Evolutionary conservation across 2,888 invertebrate genomes (phyloP).

Genomic region (Andrena dorsata): DNA sequence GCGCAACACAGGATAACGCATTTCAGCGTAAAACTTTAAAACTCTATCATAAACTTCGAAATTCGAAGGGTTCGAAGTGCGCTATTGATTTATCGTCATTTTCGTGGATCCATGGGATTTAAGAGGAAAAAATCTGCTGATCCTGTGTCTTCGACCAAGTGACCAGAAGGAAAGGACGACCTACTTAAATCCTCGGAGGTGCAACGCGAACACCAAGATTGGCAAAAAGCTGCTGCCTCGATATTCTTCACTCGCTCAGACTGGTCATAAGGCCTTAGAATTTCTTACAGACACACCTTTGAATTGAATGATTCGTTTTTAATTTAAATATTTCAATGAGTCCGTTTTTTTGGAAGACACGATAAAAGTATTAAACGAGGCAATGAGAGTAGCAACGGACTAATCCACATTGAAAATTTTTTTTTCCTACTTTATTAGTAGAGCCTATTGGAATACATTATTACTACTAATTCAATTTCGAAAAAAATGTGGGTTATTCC

Average conservation of each 20-base stretch:
- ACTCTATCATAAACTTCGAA: neutral
- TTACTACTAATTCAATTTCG: no score
- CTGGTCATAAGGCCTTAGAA: neutral
- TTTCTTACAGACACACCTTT: neutral
- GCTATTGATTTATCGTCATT: conserved; percentile 30
- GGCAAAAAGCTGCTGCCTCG: conserved; percentile 39
- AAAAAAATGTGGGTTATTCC: no score
- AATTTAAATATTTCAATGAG: conserved; percentile 1
- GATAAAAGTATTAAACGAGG: neutral
- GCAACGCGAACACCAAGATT: conserved; percentile 14
- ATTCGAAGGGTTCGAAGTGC: neutral
- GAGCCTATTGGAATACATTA: no score
- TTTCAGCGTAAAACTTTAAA: neutral
- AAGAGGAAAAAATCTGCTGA: conserved; percentile 39
- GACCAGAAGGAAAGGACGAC: conserved; percentile 32
- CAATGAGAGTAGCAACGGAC: no score
- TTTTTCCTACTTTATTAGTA: no score
- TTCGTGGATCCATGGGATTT: conserved; percentile 6
- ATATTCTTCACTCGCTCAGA: conserved; percentile 19
- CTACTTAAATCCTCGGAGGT: conserved; percentile 38
- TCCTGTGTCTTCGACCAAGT: conserved; percentile 29
- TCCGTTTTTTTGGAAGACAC: neutral
- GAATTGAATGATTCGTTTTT: neutral
- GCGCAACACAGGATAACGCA: neutral
- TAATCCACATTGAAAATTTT: no score